These are phyloP conservation scores for Helobdella robusta DNA, from an alignment of 2,888 invertebrate genomes.

Conservation along the genomic window DNA sequence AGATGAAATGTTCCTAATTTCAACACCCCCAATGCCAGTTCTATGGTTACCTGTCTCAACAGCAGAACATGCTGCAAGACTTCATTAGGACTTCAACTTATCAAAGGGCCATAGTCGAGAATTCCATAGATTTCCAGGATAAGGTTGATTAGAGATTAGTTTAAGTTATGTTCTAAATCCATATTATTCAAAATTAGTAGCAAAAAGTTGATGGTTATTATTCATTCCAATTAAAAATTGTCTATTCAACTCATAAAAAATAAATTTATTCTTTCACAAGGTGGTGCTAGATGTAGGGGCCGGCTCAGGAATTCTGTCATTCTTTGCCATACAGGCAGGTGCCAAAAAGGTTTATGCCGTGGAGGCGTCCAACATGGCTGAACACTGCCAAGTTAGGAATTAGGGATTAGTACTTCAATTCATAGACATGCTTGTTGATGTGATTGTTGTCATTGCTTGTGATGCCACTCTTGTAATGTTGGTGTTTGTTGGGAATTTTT, in stretches of 20 bases:
- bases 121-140: slow-evolving; percentile 75
- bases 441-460: not conserved
- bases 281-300: slow-evolving; percentile 94
- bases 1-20: not conserved
- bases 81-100: slow-evolving; percentile 96
- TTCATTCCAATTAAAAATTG: not conserved
- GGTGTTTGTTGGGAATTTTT: no score
- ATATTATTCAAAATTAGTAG: no score
- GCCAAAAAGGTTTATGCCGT: slow-evolving; percentile 93
- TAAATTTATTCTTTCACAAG: slow-evolving; percentile 50
- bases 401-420: not conserved
- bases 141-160: slow-evolving; percentile 51
- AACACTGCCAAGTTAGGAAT: slow-evolving; percentile 56
- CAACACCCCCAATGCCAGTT: slow-evolving; percentile 58
- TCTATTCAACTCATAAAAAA: not conserved
- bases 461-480: no score
- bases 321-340: slow-evolving; percentile 95
- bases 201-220: no score
- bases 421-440: not conserved
- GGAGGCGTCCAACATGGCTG: slow-evolving; percentile 96
- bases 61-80: slow-evolving; percentile 99
- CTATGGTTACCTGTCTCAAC: slow-evolving; percentile 95
- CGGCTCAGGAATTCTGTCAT: slow-evolving; percentile 93
- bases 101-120: slow-evolving; percentile 87
- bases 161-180: no score